A percentile compares a stretch with the other conserved stretches of the same genome.
These are phyloP conservation scores for Apostichopus parvimensis DNA, from an alignment of 35 echinoderm and acorn worm genomes.

Conservation along the genomic window DNA sequence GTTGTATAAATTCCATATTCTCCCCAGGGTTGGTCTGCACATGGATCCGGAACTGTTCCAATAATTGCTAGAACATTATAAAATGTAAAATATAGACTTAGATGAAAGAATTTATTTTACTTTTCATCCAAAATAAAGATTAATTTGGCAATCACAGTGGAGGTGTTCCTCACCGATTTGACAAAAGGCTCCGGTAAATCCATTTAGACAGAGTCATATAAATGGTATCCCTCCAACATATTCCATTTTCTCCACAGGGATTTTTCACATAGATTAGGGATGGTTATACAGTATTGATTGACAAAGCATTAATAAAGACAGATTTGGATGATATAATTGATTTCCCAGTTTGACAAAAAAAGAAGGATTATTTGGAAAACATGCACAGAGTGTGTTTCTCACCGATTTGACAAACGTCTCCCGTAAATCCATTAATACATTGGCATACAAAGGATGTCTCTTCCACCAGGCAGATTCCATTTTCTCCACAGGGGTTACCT, in stretches of 20 bases:
- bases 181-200: background rate
- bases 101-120: no score
- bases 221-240: background rate
- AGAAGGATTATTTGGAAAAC: no score
- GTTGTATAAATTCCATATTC: background rate
- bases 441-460: background rate
- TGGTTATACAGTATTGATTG: no score
- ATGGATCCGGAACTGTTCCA: background rate
- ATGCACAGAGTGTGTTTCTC: background rate
- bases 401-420: constrained; percentile 9
- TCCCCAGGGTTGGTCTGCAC: background rate
- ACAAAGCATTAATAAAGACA: no score
- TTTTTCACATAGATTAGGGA: background rate
- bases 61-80: background rate
- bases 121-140: no score
- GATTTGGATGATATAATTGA: no score
- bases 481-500: constrained; percentile 7
- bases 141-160: no score
- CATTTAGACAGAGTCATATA: background rate
- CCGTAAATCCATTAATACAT: background rate
- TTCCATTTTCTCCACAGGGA: background rate
- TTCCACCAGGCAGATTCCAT: background rate
- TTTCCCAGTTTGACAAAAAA: no score
- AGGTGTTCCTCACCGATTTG: background rate
- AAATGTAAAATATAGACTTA: no score